Percentiles rank a stretch among this genome's conserved stretches.
phyloP scores from a whole-genome alignment of 2,888 invertebrate genomes.

The Cephalotes varians region DNA sequence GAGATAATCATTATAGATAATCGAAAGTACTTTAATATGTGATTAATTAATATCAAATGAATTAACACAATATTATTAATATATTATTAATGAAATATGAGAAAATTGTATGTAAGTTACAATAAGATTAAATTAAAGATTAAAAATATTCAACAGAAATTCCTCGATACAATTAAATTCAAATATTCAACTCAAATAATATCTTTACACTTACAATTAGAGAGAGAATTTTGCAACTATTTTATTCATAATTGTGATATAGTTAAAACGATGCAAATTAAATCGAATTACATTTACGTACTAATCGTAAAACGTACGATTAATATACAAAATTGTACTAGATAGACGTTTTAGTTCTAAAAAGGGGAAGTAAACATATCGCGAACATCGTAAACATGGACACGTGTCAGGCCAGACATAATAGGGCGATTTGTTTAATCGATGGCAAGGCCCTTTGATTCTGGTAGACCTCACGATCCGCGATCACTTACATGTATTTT shows the following conservation, averaged over 20 bases:
- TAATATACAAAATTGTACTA: neutral
- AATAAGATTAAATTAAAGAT: neutral
- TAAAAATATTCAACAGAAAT: neutral
- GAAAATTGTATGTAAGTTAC: neutral
- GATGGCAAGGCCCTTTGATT: conserved; percentile 80
- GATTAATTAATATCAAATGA: neutral
- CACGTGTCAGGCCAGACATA: conserved; percentile 60
- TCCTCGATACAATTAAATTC: neutral
- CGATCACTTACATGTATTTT: conserved; percentile 35
- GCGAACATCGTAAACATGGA: conserved; percentile 48
- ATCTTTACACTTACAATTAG: neutral
- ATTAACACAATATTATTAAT: too few relatives aligned
- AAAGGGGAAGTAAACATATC: conserved; percentile 52
- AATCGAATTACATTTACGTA: neutral
- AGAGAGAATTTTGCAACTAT: neutral
- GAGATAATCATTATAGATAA: neutral
- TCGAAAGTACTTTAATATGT: neutral
- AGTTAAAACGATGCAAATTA: neutral
- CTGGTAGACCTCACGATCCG: conserved; percentile 61
- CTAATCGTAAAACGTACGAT: neutral
- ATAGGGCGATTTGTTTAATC: conserved; percentile 84
- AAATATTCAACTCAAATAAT: neutral
- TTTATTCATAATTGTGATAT: neutral
- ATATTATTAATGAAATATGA: neutral
- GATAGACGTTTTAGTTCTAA: neutral